Base-by-base conservation (phyloP, 2,113 vertebrate species). In the Pygoscelis antarcticus region DNA sequence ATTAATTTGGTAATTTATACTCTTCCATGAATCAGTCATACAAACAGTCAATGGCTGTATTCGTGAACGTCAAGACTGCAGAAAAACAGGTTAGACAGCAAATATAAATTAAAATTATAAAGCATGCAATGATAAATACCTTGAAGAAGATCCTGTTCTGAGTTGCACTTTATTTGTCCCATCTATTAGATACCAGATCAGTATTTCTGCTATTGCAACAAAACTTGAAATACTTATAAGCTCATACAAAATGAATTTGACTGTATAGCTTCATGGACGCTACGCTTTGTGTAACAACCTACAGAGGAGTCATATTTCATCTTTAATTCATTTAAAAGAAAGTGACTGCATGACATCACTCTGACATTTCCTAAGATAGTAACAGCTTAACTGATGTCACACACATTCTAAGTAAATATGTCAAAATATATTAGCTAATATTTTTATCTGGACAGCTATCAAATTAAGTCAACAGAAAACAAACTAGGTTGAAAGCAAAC, bases 321-420 rank as follows among this genome's bases (percentile, higher is more conserved):
- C 89, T 88, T 86, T 61, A 93, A 94, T 86, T 96, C 78, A 86
- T 86, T 83, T 80, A 16, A 78, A 92, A 70, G 32, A 49, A 75
- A 83, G 72, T 2, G 26, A 16, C 49, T 86, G 75, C 88, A 52
- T 95, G 96, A 97, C 93, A 92, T 97, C 95, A 94, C 89, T 36
- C 83, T 78, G 88, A 70, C 82, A 81, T 89, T 70, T 40, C 76
- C 83, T 75, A 6, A 27, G 88, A 90, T 0, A 90, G 75, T 2
- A 65, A 12, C 68, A 83, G 88, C 54, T 14, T 14, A 40, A 90
- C 72, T 97, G 95, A 96, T 91, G 94, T 96, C 93, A 97, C 83
- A 47, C 42, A 8, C 15, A 1, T 7, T 23, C 58, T 19, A 7
- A 86, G 92, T 47, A 89, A 94, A 90, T 57, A 60, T 64, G 86